Conservation (phyloP, 1,140 invertebrate species). For the Chrysoperla carnea region DNA sequence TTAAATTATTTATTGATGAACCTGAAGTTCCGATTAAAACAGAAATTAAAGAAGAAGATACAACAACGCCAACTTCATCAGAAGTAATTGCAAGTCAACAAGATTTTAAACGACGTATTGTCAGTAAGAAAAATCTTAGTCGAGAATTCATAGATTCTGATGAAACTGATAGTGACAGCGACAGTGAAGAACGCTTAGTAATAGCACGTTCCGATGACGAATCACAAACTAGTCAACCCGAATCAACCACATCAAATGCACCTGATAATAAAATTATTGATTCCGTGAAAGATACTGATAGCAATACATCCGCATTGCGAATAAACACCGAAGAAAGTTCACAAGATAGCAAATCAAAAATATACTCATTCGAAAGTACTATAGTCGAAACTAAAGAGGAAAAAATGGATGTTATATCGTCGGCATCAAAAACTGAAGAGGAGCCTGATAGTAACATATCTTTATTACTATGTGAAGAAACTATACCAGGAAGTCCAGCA, state of each 20-base stretch:
- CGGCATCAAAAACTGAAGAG: slow-evolving; percentile 11
- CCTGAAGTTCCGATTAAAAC: slow-evolving; percentile 4
- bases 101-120: slow-evolving; percentile 11
- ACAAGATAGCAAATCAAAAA: background rate
- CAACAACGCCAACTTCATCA: background rate
- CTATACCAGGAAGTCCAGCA: slow-evolving; percentile 71
- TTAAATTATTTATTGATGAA: background rate
- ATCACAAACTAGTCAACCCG: slow-evolving; percentile 14
- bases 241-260: background rate
- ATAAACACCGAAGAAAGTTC: background rate
- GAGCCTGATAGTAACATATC: slow-evolving; percentile 15
- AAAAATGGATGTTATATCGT: background rate
- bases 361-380: background rate
- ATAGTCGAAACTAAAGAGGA: background rate
- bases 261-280: background rate
- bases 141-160: slow-evolving; percentile 24
- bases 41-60: slow-evolving; percentile 3
- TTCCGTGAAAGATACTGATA: background rate
- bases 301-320: background rate
- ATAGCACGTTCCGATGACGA: slow-evolving; percentile 24
- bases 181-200: slow-evolving; percentile 46
- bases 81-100: background rate
- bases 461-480: slow-evolving; percentile 69
- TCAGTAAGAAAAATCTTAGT: slow-evolving; percentile 20
- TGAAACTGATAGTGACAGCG: slow-evolving; percentile 40